Percentiles rank a stretch among this genome's conserved stretches.
phyloP scores from a whole-genome alignment of 2,113 vertebrate genomes.

The Natator depressus region DNA sequence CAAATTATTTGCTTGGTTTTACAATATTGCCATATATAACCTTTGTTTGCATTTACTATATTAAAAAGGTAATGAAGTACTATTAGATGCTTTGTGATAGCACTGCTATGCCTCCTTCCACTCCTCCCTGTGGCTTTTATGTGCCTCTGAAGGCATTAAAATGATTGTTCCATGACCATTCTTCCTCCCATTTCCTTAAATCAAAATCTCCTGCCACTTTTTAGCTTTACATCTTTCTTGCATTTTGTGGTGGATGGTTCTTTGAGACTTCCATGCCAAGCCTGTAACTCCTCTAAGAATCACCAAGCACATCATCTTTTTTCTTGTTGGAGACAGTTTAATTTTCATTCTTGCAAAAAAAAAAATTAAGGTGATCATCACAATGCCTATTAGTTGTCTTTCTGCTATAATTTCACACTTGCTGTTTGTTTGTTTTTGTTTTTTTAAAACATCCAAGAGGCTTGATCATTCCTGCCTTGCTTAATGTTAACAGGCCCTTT shows the following conservation, averaged over 20 bases:
- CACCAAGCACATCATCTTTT: background rate
- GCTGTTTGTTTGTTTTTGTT: background rate
- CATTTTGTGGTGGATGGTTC: background rate
- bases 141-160: background rate
- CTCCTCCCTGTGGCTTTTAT: background rate
- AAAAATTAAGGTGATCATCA: background rate
- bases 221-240: background rate
- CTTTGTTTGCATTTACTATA: background rate
- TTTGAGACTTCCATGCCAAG: background rate
- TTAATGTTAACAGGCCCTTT: background rate
- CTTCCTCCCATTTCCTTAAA: background rate
- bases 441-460: background rate
- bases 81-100: background rate
- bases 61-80: background rate
- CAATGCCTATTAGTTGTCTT: background rate
- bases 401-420: background rate
- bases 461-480: background rate
- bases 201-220: background rate
- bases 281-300: background rate
- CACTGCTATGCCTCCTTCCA: background rate
- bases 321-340: background rate
- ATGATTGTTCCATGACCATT: background rate
- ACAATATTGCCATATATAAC: background rate
- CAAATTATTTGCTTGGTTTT: conserved; percentile 10
- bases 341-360: background rate